Percentiles rank a stretch among this genome's conserved stretches.
These are phyloP conservation scores for Willowsia nigromaculata DNA, from an alignment of 2,888 invertebrate species.

Conservation along the genomic window DNA sequence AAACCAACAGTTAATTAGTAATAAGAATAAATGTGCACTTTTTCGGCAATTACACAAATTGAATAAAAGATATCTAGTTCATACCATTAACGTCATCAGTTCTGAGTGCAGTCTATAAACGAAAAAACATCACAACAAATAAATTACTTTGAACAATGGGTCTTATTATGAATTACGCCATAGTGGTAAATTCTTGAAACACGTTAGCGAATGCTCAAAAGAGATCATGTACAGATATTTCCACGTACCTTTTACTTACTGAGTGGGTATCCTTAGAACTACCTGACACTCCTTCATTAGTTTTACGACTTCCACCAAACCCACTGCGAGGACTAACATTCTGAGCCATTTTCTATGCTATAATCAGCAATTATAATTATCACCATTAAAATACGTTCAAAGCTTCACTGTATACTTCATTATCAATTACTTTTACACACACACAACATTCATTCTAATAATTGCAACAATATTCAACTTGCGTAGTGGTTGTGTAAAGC, in stretches of 20 bases:
- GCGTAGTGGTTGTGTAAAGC: too few species aligned
- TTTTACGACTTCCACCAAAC: constrained; percentile 82
- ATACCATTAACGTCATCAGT: constrained; percentile 90
- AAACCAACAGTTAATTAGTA: background rate
- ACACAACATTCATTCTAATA: background rate
- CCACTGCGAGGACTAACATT: constrained; percentile 87
- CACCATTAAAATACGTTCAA: background rate
- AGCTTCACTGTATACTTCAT: background rate
- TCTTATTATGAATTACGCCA: background rate
- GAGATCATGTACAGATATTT: background rate
- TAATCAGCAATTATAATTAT: background rate
- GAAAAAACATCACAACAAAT: constrained; percentile 32
- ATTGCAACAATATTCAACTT: too few species aligned
- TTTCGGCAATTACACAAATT: too few species aligned
- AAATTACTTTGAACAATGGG: constrained; percentile 16
- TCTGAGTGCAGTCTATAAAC: constrained; percentile 90
- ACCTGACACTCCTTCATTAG: constrained; percentile 89
- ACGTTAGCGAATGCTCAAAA: background rate
- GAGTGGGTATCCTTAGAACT: constrained; percentile 89
- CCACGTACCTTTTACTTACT: constrained; percentile 91
- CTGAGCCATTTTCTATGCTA: constrained; percentile 86
- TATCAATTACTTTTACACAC: too few species aligned
- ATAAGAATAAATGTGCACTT: too few species aligned
- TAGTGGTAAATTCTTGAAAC: background rate
- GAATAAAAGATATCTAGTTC: background rate